A percentile compares a stretch with the other conserved stretches of the same genome.
Conservation (phyloP, 2,113 vertebrate genomes). For the Psilopsiagon aurifrons region DNA sequence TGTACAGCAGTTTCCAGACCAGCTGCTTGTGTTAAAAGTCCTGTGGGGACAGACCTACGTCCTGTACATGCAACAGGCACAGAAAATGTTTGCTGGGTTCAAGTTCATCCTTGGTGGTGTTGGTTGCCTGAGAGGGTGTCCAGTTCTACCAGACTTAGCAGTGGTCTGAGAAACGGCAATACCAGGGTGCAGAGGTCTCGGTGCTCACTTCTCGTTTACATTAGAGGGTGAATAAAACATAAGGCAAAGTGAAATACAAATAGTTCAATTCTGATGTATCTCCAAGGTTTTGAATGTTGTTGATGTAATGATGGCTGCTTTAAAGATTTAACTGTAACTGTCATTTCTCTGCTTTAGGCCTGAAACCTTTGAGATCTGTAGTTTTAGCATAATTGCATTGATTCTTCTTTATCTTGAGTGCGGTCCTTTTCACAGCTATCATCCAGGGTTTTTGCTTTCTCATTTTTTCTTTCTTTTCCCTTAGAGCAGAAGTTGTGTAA, state of each 20-base stretch:
- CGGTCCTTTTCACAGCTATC: background rate
- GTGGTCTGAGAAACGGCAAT: background rate
- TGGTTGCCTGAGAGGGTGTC: fast-evolving
- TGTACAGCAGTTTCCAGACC: background rate
- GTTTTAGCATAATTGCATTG: background rate
- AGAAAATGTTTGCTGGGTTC: background rate
- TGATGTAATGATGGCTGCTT: background rate
- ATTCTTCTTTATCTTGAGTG: background rate
- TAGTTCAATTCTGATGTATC: background rate
- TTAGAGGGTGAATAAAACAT: background rate
- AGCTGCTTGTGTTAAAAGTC: background rate
- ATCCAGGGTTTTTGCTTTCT: background rate
- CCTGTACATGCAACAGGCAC: background rate
- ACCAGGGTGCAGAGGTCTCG: background rate
- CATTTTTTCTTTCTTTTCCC: background rate
- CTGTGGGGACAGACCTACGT: background rate
- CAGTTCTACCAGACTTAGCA: background rate
- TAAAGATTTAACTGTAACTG: background rate
- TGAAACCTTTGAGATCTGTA: background rate
- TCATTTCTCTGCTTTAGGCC: background rate
- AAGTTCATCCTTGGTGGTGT: background rate
- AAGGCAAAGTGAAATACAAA: background rate
- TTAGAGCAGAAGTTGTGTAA: background rate
- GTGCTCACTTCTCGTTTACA: background rate
- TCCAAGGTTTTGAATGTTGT: background rate